phyloP scores from a whole-genome alignment of 2,113 vertebrate species.

The Psilopsiagon aurifrons region DNA sequence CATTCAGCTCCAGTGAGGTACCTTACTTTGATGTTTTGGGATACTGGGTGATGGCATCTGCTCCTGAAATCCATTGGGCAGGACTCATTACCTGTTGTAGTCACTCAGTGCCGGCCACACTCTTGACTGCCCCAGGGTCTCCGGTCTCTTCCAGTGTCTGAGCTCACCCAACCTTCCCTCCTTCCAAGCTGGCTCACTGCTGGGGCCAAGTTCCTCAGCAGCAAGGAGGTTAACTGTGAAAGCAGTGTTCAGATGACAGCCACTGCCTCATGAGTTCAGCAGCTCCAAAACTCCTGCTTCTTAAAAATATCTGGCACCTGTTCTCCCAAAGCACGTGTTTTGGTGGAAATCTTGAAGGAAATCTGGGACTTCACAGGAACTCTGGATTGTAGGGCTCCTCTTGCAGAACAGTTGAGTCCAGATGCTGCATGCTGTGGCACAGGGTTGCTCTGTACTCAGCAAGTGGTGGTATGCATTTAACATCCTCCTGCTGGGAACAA shows the following conservation, averaged over 20 bases:
- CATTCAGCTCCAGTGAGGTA: background rate
- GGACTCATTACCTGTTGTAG: background rate
- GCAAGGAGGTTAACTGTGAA: background rate
- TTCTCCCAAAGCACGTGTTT: background rate
- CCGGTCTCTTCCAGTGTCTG: accelerated
- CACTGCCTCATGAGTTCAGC: background rate
- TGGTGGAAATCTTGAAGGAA: background rate
- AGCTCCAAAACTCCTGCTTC: background rate
- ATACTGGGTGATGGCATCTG: background rate
- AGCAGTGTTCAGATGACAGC: background rate
- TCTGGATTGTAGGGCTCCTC: background rate
- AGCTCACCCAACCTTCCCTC: background rate
- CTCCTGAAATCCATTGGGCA: background rate
- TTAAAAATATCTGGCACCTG: background rate
- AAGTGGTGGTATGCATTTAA: background rate
- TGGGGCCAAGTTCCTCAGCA: accelerated
- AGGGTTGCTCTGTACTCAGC: background rate
- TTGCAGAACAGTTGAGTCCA: background rate
- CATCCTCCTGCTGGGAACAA: background rate
- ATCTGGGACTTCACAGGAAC: background rate
- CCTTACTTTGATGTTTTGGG: background rate
- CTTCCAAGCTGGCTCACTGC: background rate
- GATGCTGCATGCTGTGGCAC: background rate
- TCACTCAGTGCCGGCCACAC: background rate
- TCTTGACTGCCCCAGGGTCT: background rate